Percentiles rank a stretch among this genome's conserved stretches.
Evolutionary conservation across 2,888 invertebrate species (phyloP).

Genomic region (Helleia helle): DNA sequence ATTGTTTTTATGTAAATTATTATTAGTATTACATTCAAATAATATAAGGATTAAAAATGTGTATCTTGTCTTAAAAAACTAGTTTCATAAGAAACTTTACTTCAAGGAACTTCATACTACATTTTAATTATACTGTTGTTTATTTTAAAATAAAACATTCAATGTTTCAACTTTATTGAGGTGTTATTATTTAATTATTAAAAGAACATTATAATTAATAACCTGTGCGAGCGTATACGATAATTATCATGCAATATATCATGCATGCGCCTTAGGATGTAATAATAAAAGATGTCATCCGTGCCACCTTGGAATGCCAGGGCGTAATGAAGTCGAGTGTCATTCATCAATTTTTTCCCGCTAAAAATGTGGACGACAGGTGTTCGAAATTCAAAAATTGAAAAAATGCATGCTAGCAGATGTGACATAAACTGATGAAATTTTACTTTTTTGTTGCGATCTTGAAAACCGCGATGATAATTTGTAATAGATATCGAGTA

Average conservation of each 20-base stretch:
- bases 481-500: slow-evolving; percentile 1
- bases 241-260: slow-evolving; percentile 21
- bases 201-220: slow-evolving; percentile 1
- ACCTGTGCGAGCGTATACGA: too few species aligned
- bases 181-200: slow-evolving; percentile 1
- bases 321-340: slow-evolving; percentile 15
- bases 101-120: too few species aligned
- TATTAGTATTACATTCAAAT: too few species aligned
- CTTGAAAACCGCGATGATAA: background rate
- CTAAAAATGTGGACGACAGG: background rate
- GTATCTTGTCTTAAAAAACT: too few species aligned
- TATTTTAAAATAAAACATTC: too few species aligned
- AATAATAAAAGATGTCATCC: slow-evolving; percentile 27
- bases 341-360: slow-evolving; percentile 3
- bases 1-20: too few species aligned
- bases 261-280: slow-evolving; percentile 18
- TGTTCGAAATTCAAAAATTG: background rate
- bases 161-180: too few species aligned
- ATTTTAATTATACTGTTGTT: too few species aligned
- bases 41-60: too few species aligned
- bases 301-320: too few species aligned
- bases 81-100: too few species aligned
- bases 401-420: background rate
- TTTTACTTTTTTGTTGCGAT: background rate
- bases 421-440: background rate